Percentiles rank a stretch among this genome's conserved stretches.
Evolutionary conservation across 2,888 invertebrate species (phyloP).

Genomic region (Lasioglossum figueresi): DNA sequence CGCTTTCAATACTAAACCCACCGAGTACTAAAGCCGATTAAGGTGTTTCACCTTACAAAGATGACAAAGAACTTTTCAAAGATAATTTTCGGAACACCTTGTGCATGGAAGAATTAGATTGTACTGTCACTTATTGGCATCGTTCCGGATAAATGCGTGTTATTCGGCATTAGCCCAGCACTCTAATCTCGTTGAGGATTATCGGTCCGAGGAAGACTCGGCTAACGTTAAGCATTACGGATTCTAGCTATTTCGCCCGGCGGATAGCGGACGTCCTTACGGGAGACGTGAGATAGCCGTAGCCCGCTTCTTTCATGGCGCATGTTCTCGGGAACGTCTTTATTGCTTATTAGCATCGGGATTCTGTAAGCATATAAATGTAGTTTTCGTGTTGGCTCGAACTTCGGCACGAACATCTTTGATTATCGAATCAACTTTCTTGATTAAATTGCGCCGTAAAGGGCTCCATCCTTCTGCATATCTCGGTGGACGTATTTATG

Average conservation of each 20-base stretch:
- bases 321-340: constrained; percentile 6
- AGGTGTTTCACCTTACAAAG: too few species aligned
- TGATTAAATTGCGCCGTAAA: not conserved
- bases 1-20: too few species aligned
- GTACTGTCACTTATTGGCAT: not conserved
- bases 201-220: not conserved
- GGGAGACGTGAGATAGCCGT: not conserved
- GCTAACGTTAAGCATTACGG: not conserved
- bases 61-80: too few species aligned
- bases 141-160: not conserved
- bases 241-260: not conserved
- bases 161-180: not conserved
- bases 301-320: not conserved
- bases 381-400: not conserved
- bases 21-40: too few species aligned
- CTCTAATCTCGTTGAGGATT: not conserved
- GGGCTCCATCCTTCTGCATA: not conserved
- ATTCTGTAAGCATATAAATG: not conserved
- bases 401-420: not conserved
- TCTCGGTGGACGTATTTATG: not conserved
- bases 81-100: too few species aligned
- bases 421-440: constrained; percentile 7
- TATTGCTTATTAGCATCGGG: constrained; percentile 14
- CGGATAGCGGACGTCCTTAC: not conserved
- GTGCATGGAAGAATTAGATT: too few species aligned